These are phyloP conservation scores for Synergus umbraculus DNA, from an alignment of 2,888 invertebrate species.

Conservation along the genomic window DNA sequence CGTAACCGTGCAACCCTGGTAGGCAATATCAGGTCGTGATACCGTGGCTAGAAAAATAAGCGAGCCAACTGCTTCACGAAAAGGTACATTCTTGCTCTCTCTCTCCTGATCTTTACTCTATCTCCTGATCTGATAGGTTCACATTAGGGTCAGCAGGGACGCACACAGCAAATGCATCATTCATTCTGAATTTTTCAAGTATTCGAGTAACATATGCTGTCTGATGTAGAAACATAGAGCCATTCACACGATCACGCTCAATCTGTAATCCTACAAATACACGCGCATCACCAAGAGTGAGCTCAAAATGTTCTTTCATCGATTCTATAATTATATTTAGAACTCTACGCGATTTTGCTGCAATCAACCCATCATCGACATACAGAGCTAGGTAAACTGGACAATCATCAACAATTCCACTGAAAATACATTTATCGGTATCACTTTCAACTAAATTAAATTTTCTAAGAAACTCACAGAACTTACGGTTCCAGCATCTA, in stretches of 20 bases:
- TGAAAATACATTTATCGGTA: conserved; percentile 60
- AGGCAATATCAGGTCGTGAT: conserved; percentile 45
- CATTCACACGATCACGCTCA: conserved; percentile 32
- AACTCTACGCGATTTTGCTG: conserved; percentile 42
- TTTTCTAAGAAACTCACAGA: conserved; percentile 54
- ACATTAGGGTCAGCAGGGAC: conserved; percentile 48
- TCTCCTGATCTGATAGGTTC: conserved; percentile 18
- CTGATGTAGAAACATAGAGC: conserved; percentile 50
- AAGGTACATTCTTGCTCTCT: conserved; percentile 2
- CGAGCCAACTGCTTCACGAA: conserved; percentile 47
- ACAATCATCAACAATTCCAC: conserved; percentile 32
- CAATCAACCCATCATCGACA: conserved; percentile 57
- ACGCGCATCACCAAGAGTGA: conserved; percentile 42
- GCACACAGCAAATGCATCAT: conserved; percentile 46
- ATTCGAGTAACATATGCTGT: conserved; percentile 47
- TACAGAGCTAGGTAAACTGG: conserved; percentile 50
- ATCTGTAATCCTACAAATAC: conserved; percentile 45
- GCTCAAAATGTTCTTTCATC: conserved; percentile 45
- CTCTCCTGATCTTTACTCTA: background rate
- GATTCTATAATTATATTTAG: conserved; percentile 40
- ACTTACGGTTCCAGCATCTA: conserved; percentile 61
- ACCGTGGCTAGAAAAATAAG: conserved; percentile 45
- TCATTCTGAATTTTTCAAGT: conserved; percentile 49
- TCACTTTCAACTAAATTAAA: conserved; percentile 56
- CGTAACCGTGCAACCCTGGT: too few relatives aligned